Evolutionary conservation across 2,797 vertebrate species (phyloP), one percentile per base, ranked within the genome.

Genomic region (Acestrorhynchus altus): DNA sequence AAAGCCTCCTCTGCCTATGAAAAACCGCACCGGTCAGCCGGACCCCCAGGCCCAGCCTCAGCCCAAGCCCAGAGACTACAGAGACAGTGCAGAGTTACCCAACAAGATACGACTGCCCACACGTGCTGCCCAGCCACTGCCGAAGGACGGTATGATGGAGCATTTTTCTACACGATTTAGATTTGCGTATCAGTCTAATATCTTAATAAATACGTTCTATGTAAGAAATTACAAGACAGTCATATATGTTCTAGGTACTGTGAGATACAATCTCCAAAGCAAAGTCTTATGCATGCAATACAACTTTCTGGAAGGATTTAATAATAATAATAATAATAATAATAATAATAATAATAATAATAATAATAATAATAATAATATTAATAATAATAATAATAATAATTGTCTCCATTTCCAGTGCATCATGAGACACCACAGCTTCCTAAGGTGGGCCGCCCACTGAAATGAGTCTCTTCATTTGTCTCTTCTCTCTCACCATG

Each of bases 1-100:
- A 72, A 94, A 94, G 60, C 97, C 97, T 0, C 96, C 95, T 13
- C 77, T 98, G 66, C 97, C 97, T 0, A 69, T 85, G 0, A 99
- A 98, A 90, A 66, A 52, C 4, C 94, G 95, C 72, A 88, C 85
- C 0, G 92, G 91, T 0, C 86, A 76, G 1, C 69, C 65, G 0
- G 91, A 59, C 26, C 26, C 24, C 13, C 56, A 28, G 16, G n/a
- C 51, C 8, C 51, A 93, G 0, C 80, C 85, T 22, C 90, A 83
- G 61, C 8, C 22, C 39, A 96, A 93, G 83, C 79, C 90, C 81
- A 94, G 94, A 18, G 97, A 99, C 90, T 96, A 97, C 87, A 94
- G 96, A 52, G 96, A 98, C 42, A 93, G 77, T 71, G 87, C 90
- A 0, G 97, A 98, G 82, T 87, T 97, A 56, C 94, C 95, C 0